Conservation (phyloP, 2,888 invertebrate genomes). For the Drosophila subsilvestris region DNA sequence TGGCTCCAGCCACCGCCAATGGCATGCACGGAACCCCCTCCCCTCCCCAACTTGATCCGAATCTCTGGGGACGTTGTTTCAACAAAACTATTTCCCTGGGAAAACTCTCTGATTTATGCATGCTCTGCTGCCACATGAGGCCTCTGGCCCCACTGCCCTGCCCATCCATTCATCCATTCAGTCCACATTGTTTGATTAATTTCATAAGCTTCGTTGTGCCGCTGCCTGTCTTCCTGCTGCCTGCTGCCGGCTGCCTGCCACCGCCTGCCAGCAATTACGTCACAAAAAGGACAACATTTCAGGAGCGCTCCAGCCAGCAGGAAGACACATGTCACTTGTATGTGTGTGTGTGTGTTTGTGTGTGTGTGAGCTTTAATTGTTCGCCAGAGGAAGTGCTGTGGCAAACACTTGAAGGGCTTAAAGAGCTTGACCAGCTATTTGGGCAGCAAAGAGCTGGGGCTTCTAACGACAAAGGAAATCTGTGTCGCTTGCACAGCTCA, state of each 20-base stretch:
- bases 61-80: constrained; percentile 48
- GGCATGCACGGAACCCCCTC: background rate
- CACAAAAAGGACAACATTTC: constrained; percentile 41
- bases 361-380: constrained; percentile 17
- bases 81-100: constrained; percentile 63
- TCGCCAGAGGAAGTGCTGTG: constrained; percentile 6
- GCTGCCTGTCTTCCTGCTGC: background rate
- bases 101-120: constrained; percentile 67
- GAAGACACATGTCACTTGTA: background rate
- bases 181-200: constrained; percentile 48
- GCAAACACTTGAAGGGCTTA: constrained; percentile 13
- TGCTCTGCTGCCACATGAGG: constrained; percentile 39
- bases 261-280: constrained; percentile 19
- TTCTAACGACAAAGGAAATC: background rate
- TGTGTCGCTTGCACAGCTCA: background rate
- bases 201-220: constrained; percentile 45
- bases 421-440: constrained; percentile 9
- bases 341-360: constrained; percentile 8
- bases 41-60: background rate
- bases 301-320: background rate
- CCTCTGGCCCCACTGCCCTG: constrained; percentile 15
- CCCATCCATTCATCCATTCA: background rate
- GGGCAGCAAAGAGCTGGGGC: background rate
- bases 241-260: constrained; percentile 1
- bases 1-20: constrained; percentile 18